Percentiles rank a stretch among this genome's conserved stretches.
Conservation (phyloP, 2,797 vertebrate genomes). For the Micropoecilia bifurca region DNA sequence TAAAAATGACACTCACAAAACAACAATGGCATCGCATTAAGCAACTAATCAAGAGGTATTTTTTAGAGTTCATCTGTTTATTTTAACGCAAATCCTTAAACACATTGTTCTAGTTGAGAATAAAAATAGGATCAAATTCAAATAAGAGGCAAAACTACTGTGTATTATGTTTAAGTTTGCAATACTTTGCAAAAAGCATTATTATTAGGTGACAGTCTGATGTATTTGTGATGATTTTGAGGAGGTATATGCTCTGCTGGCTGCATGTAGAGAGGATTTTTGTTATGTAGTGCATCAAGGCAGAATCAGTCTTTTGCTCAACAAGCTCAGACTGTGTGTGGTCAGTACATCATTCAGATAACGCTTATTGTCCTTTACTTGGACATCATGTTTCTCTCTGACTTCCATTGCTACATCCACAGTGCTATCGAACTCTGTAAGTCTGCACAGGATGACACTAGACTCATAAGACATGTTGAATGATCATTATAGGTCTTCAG, state of each 20-base stretch:
- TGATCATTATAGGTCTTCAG: background rate
- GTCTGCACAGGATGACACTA: background rate
- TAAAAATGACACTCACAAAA: background rate
- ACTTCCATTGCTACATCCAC: background rate
- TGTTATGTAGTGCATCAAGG: background rate
- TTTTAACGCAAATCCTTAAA: background rate
- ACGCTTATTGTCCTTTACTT: background rate
- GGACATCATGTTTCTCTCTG: background rate
- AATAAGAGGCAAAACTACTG: background rate
- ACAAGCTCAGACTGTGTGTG: background rate
- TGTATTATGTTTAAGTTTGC: background rate
- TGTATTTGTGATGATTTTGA: background rate
- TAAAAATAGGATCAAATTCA: background rate
- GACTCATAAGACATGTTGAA: background rate
- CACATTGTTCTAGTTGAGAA: background rate
- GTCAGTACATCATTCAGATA: background rate
- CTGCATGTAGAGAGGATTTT: background rate
- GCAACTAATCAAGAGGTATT: background rate
- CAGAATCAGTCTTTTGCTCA: background rate
- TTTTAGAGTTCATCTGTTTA: background rate
- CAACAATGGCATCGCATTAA: background rate
- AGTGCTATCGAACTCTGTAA: background rate
- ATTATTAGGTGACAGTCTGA: background rate
- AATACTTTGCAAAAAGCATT: background rate
- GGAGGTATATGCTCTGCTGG: background rate